Evolutionary conservation across 2,888 invertebrate genomes (phyloP).

Genomic region (Drosophila borborema): DNA sequence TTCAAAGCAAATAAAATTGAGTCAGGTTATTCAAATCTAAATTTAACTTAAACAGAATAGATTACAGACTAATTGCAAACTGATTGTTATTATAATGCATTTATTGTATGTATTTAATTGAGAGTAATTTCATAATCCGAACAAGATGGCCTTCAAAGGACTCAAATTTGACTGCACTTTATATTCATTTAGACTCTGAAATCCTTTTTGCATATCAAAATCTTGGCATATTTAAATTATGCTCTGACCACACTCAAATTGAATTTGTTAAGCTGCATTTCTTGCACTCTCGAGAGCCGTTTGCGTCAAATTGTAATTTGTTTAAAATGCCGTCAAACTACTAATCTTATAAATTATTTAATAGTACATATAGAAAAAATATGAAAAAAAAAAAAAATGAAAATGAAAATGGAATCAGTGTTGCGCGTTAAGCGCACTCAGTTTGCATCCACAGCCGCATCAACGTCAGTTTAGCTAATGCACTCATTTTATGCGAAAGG

Average conservation of each 20-base stretch:
- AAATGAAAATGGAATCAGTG: slow-evolving; percentile 42
- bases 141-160: too few species aligned
- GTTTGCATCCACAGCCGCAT: slow-evolving; percentile 40
- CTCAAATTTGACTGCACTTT: neutral
- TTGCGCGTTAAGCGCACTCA: slow-evolving; percentile 19
- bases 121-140: neutral
- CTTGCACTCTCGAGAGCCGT: too few species aligned
- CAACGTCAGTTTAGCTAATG: slow-evolving; percentile 66
- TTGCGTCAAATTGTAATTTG: slow-evolving; percentile 8
- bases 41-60: neutral
- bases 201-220: neutral
- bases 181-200: neutral
- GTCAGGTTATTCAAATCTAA: neutral
- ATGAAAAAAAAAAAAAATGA: neutral
- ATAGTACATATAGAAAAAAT: slow-evolving; percentile 41
- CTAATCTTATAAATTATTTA: slow-evolving; percentile 64
- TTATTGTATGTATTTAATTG: neutral
- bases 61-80: neutral
- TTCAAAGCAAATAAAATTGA: neutral
- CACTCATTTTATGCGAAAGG: slow-evolving; percentile 50
- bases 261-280: slow-evolving; percentile 1
- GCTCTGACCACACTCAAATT: neutral
- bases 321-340: slow-evolving; percentile 19
- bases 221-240: slow-evolving; percentile 1
- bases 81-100: slow-evolving; percentile 4